These are phyloP conservation scores for Microplitis manilae DNA, from an alignment of 2,888 invertebrate species.

Conservation along the genomic window DNA sequence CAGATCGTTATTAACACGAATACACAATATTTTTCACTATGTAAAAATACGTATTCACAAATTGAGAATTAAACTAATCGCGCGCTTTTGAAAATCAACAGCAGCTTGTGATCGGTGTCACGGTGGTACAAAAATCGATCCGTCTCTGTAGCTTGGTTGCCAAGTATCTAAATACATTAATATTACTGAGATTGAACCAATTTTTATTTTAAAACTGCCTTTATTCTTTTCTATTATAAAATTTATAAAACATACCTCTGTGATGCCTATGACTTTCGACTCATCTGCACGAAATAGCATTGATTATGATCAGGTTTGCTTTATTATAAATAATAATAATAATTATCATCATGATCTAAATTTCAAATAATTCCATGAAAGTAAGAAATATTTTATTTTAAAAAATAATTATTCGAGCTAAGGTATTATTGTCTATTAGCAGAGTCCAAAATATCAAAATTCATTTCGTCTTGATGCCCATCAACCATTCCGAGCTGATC, in stretches of 20 bases:
- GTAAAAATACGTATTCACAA: neutral
- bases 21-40: neutral
- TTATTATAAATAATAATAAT: neutral
- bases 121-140: slow-evolving; percentile 19
- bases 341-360: neutral
- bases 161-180: slow-evolving; percentile 12
- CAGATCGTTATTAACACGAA: no score
- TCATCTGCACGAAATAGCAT: slow-evolving; percentile 44
- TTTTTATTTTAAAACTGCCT: neutral
- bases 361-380: no score
- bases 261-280: slow-evolving; percentile 49
- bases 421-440: slow-evolving; percentile 33
- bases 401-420: slow-evolving; percentile 2
- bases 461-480: slow-evolving; percentile 78
- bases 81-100: slow-evolving; percentile 32
- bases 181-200: neutral
- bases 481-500: slow-evolving; percentile 77
- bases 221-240: neutral
- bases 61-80: slow-evolving; percentile 38
- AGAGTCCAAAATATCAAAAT: slow-evolving; percentile 75
- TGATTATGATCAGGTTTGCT: slow-evolving; percentile 49
- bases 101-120: slow-evolving; percentile 19
- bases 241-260: neutral
- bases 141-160: slow-evolving; percentile 24
- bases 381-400: neutral